These are phyloP conservation scores for Conger conger DNA, from an alignment of 2,113 vertebrate species.

Conservation along the genomic window DNA sequence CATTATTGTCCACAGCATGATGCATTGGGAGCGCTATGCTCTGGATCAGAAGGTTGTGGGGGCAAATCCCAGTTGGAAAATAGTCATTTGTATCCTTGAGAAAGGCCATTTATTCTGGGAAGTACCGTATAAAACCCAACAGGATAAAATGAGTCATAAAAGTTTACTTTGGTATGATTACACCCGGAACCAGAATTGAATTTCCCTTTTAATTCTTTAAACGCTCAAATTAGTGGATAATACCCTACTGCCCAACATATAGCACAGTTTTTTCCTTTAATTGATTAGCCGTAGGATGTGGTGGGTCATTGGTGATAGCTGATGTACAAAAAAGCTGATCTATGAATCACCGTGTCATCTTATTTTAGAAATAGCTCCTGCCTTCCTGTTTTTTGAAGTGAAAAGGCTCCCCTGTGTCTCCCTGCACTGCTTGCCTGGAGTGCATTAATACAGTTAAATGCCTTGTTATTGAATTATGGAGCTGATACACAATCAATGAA, in stretches of 20 bases:
- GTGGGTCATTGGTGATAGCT: not conserved
- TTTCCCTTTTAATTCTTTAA: not conserved
- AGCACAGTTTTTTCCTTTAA: not conserved
- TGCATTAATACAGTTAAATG: conserved; percentile 11
- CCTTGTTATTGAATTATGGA: conserved; percentile 9
- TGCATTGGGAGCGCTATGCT: not conserved
- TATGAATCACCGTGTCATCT: not conserved
- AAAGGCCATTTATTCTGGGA: not conserved
- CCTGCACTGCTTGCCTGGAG: not conserved
- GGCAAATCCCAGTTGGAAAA: not conserved
- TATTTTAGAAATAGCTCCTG: not conserved
- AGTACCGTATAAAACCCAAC: not conserved
- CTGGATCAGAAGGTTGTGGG: not conserved
- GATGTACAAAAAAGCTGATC: not conserved
- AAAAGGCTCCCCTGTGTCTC: not conserved
- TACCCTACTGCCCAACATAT: not conserved
- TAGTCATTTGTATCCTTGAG: not conserved
- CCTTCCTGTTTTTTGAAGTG: not conserved
- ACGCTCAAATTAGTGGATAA: not conserved
- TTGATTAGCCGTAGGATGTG: not conserved
- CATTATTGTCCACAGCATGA: not conserved
- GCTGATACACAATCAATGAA: conserved; percentile 20
- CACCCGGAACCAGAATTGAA: not conserved
- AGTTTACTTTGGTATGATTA: not conserved
- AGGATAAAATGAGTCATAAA: not conserved